A percentile compares a stretch with the other conserved stretches of the same genome.
Evolutionary conservation across 2,797 vertebrate species (phyloP).

Genomic region (Octomys mimax): DNA sequence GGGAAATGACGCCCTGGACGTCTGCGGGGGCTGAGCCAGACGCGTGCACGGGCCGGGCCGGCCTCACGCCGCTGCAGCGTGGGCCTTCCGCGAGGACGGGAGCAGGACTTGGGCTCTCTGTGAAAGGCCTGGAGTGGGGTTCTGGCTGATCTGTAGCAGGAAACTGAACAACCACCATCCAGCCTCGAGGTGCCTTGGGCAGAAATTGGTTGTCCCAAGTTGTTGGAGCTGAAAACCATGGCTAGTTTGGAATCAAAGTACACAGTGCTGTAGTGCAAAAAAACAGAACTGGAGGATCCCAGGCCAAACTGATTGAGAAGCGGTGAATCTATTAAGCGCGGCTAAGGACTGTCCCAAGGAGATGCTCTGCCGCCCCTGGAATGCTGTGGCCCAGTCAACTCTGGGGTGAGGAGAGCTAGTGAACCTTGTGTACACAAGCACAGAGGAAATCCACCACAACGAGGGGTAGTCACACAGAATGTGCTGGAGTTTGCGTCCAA

Average conservation of each 20-base stretch:
- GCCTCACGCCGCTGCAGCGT: too few relatives aligned
- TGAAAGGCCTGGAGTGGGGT: too few relatives aligned
- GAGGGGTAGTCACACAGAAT: accelerated
- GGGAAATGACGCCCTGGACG: accelerated
- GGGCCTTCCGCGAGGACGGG: neutral
- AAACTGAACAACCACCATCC: accelerated
- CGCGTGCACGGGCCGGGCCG: neutral
- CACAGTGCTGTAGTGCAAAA: accelerated
- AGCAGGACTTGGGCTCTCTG: neutral
- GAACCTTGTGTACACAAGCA: neutral
- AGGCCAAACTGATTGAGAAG: neutral
- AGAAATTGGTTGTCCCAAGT: neutral
- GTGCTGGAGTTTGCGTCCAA: accelerated
- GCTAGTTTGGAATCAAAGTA: neutral
- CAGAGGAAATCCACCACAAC: accelerated
- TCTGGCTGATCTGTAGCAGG: too few relatives aligned
- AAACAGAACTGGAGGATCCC: accelerated
- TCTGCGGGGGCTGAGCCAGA: neutral
- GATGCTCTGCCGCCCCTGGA: too few relatives aligned
- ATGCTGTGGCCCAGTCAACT: accelerated
- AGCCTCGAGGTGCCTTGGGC: accelerated
- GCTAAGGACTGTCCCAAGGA: accelerated
- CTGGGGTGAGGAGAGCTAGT: accelerated
- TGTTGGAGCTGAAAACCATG: accelerated
- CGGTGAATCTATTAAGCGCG: accelerated